Conservation (phyloP, 1,140 invertebrate species). For the Dendrolimus punctatus region DNA sequence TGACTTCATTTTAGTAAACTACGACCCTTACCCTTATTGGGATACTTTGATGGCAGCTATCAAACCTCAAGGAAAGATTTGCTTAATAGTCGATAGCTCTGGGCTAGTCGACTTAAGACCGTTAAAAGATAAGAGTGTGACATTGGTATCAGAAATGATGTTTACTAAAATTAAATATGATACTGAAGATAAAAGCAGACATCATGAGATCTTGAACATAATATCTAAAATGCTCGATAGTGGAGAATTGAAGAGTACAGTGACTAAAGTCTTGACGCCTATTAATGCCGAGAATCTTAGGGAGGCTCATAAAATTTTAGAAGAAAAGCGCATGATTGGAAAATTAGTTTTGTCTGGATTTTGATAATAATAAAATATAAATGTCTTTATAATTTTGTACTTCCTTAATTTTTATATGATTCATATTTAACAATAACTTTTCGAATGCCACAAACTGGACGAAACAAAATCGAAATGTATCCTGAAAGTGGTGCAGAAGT, state of each 20-base stretch:
- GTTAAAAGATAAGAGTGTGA: slow-evolving; percentile 57
- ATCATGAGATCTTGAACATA: slow-evolving; percentile 43
- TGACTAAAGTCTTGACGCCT: slow-evolving; percentile 42
- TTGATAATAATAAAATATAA: background rate
- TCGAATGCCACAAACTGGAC: no score
- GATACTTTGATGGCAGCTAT: slow-evolving; percentile 45
- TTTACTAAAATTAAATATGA: slow-evolving; percentile 48
- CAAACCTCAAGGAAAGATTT: slow-evolving; percentile 56
- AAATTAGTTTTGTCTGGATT: slow-evolving; percentile 14
- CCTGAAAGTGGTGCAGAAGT: no score
- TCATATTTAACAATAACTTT: no score
- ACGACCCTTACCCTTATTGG: slow-evolving; percentile 59
- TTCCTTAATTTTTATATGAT: no score
- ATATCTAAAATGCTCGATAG: slow-evolving; percentile 47
- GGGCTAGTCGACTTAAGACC: slow-evolving; percentile 42
- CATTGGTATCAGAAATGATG: slow-evolving; percentile 57
- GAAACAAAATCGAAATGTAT: no score
- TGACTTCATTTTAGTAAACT: slow-evolving; percentile 55
- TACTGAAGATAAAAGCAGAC: slow-evolving; percentile 45
- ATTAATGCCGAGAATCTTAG: slow-evolving; percentile 49
- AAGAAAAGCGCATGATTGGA: slow-evolving; percentile 10
- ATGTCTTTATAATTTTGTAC: no score
- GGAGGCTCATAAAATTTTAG: slow-evolving; percentile 12
- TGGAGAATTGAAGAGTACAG: slow-evolving; percentile 38
- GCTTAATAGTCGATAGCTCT: slow-evolving; percentile 50